Evolutionary conservation across 2,888 invertebrate species (phyloP), one percentile per base, ranked within the genome.

Genomic region (Ophion costatus): DNA sequence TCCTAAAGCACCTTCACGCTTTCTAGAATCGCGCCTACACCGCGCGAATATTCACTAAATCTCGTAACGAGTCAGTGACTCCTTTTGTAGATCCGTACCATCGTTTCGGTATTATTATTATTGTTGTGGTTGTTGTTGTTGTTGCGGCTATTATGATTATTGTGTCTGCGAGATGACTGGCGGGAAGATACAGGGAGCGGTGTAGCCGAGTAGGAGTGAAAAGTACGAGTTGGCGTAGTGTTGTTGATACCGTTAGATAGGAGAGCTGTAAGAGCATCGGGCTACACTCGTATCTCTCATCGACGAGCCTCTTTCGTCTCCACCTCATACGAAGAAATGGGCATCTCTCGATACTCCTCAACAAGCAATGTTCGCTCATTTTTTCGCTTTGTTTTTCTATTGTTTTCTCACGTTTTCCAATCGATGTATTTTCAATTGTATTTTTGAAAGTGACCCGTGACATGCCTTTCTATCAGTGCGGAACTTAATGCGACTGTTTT

Each of bases 201-300:
- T 66, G 57, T 66, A 57, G 38, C 63, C 24, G 51, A 64, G 42
- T 20, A 75, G 51, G 24, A 70, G 66, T 76, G 66, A 76, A 76
- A 76, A 76, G 51, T 66, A 57, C 76, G 56, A 66, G 64, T 56
- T 33, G 64, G 56, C 64, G 20, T 59, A 45, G 45, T 64, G 56
- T 75, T 29, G 22, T 76, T 38, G 33, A 75, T 75, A 75, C 76
- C 76, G 76, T 76, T 76, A 76, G 76, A 64, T 56, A 66, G 75
- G 75, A 45, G 74, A 74, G 51, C 75, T 64, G 29, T 63, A 74
- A 63, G 51, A 64, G 42, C 51, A 66, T 56, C 64, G 66, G 20
- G 24, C 22, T 61, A 22, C 5, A 61, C 61, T 61, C 22, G 57
- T 51, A 51, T 73, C 73, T 42, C 33, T 17, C 61, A 61, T 42